These are phyloP conservation scores for Pygocentrus nattereri DNA, from an alignment of 2,797 vertebrate genomes.

Conservation along the genomic window DNA sequence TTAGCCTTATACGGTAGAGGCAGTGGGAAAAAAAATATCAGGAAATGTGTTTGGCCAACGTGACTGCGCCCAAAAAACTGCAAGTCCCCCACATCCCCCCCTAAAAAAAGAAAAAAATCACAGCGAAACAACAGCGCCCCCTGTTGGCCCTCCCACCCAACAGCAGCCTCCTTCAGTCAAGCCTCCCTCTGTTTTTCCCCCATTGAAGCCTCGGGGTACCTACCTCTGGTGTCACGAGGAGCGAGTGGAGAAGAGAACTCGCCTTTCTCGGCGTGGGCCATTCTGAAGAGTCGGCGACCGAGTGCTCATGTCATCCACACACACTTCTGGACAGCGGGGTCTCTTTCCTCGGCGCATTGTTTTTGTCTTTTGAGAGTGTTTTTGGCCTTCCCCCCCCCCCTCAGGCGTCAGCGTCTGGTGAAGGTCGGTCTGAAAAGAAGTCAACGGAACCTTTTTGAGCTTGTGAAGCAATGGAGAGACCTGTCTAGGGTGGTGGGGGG, in stretches of 20 bases:
- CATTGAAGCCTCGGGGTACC: not conserved
- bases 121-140: constrained; percentile 53
- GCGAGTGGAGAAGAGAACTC: constrained; percentile 42
- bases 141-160: constrained; percentile 11
- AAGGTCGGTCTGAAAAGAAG: constrained; percentile 43
- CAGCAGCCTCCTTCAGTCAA: not conserved
- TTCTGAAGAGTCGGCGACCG: constrained; percentile 36
- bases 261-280: constrained; percentile 46
- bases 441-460: not conserved
- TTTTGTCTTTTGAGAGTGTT: not conserved
- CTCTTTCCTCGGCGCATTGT: constrained; percentile 47
- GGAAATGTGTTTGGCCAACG: constrained; percentile 81
- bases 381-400: not conserved
- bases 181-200: not conserved
- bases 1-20: constrained; percentile 43
- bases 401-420: constrained; percentile 28
- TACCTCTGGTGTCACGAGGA: constrained; percentile 59
- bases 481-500: no score
- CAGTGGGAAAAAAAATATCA: constrained; percentile 63
- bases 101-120: not conserved
- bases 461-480: no score
- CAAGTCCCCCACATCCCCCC: constrained; percentile 19
- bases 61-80: constrained; percentile 77
- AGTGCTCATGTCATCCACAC: constrained; percentile 44
- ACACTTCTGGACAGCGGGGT: constrained; percentile 41